Percentiles rank a stretch among this genome's conserved stretches.
Evolutionary conservation across 2,797 vertebrate species (phyloP).

Genomic region (Aeoliscus strigatus): DNA sequence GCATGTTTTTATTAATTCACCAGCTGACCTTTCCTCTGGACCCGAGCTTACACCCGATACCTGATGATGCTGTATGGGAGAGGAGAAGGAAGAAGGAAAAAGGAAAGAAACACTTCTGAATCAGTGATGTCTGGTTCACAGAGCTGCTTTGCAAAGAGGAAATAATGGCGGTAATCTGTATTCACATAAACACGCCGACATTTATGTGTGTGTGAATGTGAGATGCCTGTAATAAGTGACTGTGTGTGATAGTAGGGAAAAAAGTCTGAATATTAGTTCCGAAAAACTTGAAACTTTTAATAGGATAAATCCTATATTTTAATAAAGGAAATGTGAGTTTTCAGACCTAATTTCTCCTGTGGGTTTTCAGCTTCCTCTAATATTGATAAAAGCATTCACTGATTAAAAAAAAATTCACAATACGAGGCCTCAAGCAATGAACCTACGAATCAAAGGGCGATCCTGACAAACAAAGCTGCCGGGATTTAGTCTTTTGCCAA

Average conservation of each 20-base stretch:
- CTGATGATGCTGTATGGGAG: conserved; percentile 21
- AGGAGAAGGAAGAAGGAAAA: conserved; percentile 12
- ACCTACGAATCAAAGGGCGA: conserved; percentile 52
- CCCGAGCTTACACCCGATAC: conserved; percentile 51
- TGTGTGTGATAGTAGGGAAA: conserved; percentile 39
- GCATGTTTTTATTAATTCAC: conserved; percentile 67
- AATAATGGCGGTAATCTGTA: conserved; percentile 8
- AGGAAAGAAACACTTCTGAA: conserved; percentile 2
- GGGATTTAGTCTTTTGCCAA: conserved; percentile 33
- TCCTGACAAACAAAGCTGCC: conserved; percentile 55
- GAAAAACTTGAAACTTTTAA: conserved; percentile 50
- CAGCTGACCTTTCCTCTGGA: conserved; percentile 57
- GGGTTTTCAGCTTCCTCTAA: no score
- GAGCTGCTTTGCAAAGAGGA: conserved; percentile 13
- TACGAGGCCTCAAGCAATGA: conserved; percentile 40
- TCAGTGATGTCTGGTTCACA: conserved; percentile 14
- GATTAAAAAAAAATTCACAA: conserved; percentile 57
- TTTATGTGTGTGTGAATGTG: neutral
- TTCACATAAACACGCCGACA: neutral
- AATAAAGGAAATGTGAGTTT: conserved; percentile 53
- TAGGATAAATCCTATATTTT: conserved; percentile 54
- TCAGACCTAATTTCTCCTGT: no score
- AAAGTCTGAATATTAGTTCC: conserved; percentile 48
- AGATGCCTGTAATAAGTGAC: conserved; percentile 33
- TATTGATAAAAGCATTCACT: conserved; percentile 59